Evolutionary conservation across 2,113 vertebrate species (phyloP).

Genomic region (Eira barbara): DNA sequence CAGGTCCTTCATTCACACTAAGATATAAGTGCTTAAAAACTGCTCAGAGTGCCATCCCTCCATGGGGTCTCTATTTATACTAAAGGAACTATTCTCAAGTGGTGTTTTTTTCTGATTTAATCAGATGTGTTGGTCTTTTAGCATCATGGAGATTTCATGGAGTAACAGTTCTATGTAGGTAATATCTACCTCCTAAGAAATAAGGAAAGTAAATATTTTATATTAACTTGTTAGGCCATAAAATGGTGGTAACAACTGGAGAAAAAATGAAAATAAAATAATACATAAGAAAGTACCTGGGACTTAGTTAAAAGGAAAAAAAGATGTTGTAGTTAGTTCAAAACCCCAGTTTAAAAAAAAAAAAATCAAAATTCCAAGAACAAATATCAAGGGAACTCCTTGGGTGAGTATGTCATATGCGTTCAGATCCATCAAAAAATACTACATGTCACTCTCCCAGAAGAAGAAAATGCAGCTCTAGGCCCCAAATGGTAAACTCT

Average conservation of each 20-base stretch:
- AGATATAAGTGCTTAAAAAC: not conserved
- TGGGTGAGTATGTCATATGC: not conserved
- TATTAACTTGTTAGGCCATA: not conserved
- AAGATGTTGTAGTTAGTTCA: not conserved
- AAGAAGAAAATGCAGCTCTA: conserved; percentile 38
- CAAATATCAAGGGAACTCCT: not conserved
- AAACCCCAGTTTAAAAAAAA: not conserved
- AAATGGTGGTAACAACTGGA: not conserved
- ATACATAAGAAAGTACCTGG: not conserved
- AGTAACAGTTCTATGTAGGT: not conserved
- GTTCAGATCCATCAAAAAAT: conserved; percentile 34
- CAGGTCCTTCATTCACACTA: not conserved
- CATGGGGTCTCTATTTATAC: not conserved
- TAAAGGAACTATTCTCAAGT: not conserved
- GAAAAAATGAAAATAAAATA: not conserved
- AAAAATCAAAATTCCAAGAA: not conserved
- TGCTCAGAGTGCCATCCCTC: not conserved
- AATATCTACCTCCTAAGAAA: not conserved
- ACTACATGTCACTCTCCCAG: not conserved
- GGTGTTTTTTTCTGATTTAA: not conserved
- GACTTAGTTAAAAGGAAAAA: not conserved
- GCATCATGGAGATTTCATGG: not conserved
- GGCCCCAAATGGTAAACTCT: conserved; percentile 44
- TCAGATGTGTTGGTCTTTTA: not conserved
- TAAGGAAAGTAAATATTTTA: not conserved